Conservation (phyloP, 2,113 vertebrate species). For the Laterallus jamaicensis region DNA sequence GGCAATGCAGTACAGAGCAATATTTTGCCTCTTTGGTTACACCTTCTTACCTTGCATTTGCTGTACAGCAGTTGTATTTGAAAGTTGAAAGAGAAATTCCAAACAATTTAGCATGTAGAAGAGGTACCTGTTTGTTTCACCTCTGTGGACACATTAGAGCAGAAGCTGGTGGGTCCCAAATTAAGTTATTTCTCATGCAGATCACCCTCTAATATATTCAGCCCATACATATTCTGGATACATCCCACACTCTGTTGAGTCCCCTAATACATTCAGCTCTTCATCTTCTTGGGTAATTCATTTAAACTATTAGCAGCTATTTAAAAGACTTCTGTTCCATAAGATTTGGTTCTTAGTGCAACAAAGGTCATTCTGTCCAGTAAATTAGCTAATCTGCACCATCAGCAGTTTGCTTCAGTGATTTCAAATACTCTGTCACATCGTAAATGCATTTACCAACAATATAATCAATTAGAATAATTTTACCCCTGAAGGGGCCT, state of each 20-base stretch:
- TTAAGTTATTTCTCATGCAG: not conserved
- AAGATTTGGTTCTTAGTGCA: not conserved
- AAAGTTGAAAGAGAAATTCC: not conserved
- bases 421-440: not conserved
- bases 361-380: conserved; percentile 14
- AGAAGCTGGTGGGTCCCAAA: not conserved
- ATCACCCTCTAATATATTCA: not conserved
- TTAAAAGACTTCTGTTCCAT: not conserved
- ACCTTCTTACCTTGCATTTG: not conserved
- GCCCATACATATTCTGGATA: not conserved
- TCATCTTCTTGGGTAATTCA: not conserved
- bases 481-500: not conserved
- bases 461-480: not conserved
- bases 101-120: not conserved
- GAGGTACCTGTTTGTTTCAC: not conserved
- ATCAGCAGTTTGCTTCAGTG: not conserved
- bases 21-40: not conserved
- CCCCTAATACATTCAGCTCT: not conserved
- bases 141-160: not conserved
- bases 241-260: not conserved
- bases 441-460: not conserved
- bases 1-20: not conserved
- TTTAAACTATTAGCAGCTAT: conserved; percentile 15
- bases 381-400: not conserved
- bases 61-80: not conserved